These are phyloP conservation scores for Macrotis lagotis DNA, from an alignment of 2,113 vertebrate genomes.

Conservation along the genomic window DNA sequence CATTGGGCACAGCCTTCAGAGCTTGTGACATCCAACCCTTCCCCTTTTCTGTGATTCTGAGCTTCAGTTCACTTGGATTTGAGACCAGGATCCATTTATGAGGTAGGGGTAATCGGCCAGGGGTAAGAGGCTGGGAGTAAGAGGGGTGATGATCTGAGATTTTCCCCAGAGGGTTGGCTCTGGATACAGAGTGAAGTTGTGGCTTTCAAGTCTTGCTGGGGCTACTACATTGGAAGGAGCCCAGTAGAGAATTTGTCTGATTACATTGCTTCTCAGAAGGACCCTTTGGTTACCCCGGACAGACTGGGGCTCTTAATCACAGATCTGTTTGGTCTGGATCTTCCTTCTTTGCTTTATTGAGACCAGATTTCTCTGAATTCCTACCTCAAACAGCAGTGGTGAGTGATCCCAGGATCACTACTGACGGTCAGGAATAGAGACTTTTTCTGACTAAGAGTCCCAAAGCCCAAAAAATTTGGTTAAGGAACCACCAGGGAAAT, in stretches of 20 bases:
- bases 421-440: background rate
- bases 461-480: background rate
- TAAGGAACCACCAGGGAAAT: background rate
- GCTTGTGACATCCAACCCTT: slow-evolving; percentile 10
- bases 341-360: background rate
- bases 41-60: slow-evolving; percentile 9
- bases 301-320: background rate
- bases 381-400: background rate
- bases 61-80: background rate
- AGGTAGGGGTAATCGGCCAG: background rate
- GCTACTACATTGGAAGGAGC: background rate
- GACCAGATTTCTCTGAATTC: background rate
- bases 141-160: background rate
- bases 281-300: background rate
- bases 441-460: background rate
- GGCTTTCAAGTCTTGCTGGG: background rate
- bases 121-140: background rate
- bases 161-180: background rate
- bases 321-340: background rate
- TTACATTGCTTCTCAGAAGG: background rate
- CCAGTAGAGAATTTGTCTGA: background rate
- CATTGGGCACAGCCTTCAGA: background rate
- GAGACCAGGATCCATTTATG: background rate
- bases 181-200: background rate
- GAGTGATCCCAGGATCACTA: too few species aligned